A percentile compares a stretch with the other conserved stretches of the same genome.
Conservation (phyloP, 2,888 invertebrate genomes). For the Stratiomys singularior region DNA sequence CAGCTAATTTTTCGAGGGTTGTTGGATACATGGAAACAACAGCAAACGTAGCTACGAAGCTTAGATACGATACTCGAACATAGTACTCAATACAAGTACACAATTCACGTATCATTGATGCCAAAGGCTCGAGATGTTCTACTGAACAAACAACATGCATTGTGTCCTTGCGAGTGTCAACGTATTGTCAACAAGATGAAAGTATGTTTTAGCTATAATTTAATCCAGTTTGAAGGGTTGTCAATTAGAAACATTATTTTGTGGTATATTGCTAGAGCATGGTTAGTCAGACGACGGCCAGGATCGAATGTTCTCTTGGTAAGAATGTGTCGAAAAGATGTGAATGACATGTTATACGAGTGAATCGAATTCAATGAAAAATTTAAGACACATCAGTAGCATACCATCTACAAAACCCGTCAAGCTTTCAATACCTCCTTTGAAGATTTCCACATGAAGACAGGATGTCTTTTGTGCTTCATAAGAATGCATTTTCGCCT, state of each 20-base stretch:
- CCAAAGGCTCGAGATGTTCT: neutral
- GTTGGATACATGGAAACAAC: neutral
- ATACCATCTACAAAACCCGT: too few relatives aligned
- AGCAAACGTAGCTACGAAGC: neutral
- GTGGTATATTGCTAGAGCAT: neutral
- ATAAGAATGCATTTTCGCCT: too few relatives aligned
- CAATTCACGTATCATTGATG: neutral
- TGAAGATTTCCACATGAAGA: too few relatives aligned
- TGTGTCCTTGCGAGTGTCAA: constrained; percentile 2
- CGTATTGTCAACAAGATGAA: constrained; percentile 31
- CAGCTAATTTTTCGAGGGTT: constrained; percentile 18
- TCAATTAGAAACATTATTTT: constrained; percentile 37
- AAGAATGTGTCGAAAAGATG: too few relatives aligned
- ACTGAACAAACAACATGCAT: neutral
- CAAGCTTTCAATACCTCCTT: too few relatives aligned
- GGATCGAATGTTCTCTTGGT: too few relatives aligned
- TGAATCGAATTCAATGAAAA: too few relatives aligned
- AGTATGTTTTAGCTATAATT: constrained; percentile 33
- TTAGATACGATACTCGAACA: neutral
- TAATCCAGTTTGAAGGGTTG: constrained; percentile 35
- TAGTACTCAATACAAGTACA: neutral
- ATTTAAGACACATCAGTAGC: too few relatives aligned
- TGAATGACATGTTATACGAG: too few relatives aligned
- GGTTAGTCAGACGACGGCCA: neutral
- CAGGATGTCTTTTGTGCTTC: too few relatives aligned